Base-by-base conservation (phyloP, 2,888 invertebrate genomes). In the Drosophila anomelani region DNA sequence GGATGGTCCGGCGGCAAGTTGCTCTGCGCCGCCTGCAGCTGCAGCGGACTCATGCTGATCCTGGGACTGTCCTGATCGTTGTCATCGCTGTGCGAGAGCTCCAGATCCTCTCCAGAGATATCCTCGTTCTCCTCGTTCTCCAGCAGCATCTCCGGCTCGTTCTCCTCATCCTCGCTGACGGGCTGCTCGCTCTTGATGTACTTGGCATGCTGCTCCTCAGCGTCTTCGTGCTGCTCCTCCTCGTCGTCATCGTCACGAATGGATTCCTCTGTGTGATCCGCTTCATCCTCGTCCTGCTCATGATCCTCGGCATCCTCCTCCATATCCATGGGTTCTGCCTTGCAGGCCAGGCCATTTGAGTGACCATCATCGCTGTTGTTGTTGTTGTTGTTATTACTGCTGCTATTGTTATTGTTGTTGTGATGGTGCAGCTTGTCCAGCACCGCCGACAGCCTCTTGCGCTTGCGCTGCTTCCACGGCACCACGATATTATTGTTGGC, bases 371-470 rank as follows among this genome's bases (percentile, higher is more conserved):
- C 89, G 6, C 20, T 20, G 20, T 78, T 78, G 38, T 91, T 92
- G 51, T 92, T 85, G 6, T 68, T 80, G 44, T 93, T 89, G 53
- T 93, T 88, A 85, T 93, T 94, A 15, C 15, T 51, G 15, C 49
- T 49, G 32, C 17, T 49, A 10, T 84, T 93, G 39, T 92, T 92
- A 38, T 91, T 86, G 78, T 93, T 88, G 86, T 94, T 94, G 87
- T 94, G 94, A 82, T 94, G 93, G 60, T 94, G 93, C 59, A 97
- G 94, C 85, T 96, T 96, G 90, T 97, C 96, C 71, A 97, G 93
- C 26, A 97, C 96, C 74, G 95, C 96, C 61, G 96, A 96, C 20
- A 97, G 94, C 44, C 97, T 94, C 91, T 96, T 95, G 77, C 96
- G 94, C 91, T 97, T 97, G 78, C 95, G 94, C 80, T 95, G 95